These are phyloP conservation scores for Squalus acanthias DNA, from an alignment of 2,797 vertebrate species.

Conservation along the genomic window DNA sequence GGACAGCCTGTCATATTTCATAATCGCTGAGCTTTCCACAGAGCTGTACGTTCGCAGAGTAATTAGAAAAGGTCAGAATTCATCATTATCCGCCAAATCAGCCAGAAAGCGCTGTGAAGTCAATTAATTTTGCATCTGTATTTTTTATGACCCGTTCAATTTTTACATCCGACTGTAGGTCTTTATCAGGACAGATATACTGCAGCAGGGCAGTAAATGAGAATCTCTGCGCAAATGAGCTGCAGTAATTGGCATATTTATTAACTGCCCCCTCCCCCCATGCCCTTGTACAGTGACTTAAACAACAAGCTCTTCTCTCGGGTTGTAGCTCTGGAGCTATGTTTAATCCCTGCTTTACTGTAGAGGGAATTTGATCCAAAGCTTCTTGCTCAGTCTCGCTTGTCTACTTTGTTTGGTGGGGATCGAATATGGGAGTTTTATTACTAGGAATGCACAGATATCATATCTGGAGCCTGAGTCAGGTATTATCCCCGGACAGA, in stretches of 20 bases:
- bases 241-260: constrained; percentile 96
- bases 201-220: constrained; percentile 74
- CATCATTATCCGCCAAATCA: constrained; percentile 79
- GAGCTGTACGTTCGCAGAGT: constrained; percentile 49
- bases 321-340: not conserved
- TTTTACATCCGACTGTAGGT: constrained; percentile 74
- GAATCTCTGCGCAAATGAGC: constrained; percentile 81
- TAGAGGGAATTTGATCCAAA: constrained; percentile 9
- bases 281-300: constrained; percentile 84
- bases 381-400: not conserved
- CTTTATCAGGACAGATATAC: constrained; percentile 82
- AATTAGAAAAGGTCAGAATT: constrained; percentile 86
- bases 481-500: not conserved
- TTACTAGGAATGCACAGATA: constrained; percentile 16
- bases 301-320: constrained; percentile 44
- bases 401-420: not conserved
- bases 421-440: not conserved
- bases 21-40: constrained; percentile 20
- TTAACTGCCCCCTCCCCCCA: constrained; percentile 65
- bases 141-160: constrained; percentile 85
- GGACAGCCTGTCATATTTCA: constrained; percentile 27
- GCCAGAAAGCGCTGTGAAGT: constrained; percentile 82
- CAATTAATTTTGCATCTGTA: constrained; percentile 99
- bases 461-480: not conserved
- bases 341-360: not conserved